A percentile compares a stretch with the other conserved stretches of the same genome.
Conservation (phyloP, 2,888 invertebrate species). For the Cosmia trapezina region DNA sequence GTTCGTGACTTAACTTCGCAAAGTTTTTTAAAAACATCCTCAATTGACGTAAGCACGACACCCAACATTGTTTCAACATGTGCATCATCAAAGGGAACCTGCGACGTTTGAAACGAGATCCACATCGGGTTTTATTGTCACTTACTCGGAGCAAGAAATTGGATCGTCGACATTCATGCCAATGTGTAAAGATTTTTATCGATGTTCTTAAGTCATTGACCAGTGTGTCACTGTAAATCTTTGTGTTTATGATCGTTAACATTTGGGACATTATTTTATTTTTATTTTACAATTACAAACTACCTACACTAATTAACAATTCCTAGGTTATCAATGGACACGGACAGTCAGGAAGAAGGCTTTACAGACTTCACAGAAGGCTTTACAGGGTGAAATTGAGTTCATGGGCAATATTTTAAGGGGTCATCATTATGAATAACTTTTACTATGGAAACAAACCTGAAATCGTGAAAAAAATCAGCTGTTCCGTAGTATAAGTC, state of each 20-base stretch:
- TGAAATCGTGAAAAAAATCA: no score
- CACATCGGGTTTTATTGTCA: slow-evolving; percentile 41
- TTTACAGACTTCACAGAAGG: no score
- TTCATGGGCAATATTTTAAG: no score
- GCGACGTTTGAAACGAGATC: slow-evolving; percentile 47
- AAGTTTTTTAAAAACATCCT: not conserved
- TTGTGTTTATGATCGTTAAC: slow-evolving; percentile 15
- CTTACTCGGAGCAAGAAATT: slow-evolving; percentile 20
- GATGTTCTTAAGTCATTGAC: slow-evolving; percentile 38
- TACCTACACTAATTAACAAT: not conserved
- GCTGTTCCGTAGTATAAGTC: no score
- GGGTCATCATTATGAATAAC: no score
- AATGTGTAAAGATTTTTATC: slow-evolving; percentile 32
- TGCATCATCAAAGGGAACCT: slow-evolving; percentile 38
- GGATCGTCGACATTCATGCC: slow-evolving; percentile 32
- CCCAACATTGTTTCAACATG: slow-evolving; percentile 33
- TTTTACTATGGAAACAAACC: no score
- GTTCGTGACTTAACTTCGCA: not conserved
- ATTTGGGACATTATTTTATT: slow-evolving; percentile 13
- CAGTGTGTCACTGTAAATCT: slow-evolving; percentile 12
- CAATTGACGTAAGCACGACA: slow-evolving; percentile 24
- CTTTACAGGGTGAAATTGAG: no score
- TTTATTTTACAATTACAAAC: not conserved
- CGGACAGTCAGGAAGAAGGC: no score
- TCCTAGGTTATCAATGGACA: not conserved